Percentiles rank a stretch among this genome's conserved stretches.
phyloP scores from a whole-genome alignment of 2,888 invertebrate species.

The Amphipoea oculea region DNA sequence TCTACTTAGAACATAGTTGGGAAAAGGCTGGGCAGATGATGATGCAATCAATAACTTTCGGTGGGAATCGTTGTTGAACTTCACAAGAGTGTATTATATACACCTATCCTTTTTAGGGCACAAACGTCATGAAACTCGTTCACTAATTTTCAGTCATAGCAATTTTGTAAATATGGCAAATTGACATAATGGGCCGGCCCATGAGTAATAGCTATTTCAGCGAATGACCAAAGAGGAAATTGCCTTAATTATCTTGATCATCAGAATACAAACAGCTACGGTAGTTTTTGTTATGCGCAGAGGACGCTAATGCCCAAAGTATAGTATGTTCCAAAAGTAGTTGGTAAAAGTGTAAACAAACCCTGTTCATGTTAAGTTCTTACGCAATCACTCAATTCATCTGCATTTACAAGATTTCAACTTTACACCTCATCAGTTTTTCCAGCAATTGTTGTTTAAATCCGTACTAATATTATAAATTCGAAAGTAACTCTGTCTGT shows the following conservation, averaged over 20 bases:
- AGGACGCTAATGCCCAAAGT: not conserved
- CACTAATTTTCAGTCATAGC: not conserved
- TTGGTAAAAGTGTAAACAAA: not conserved
- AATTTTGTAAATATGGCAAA: conserved; percentile 19
- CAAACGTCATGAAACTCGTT: not conserved
- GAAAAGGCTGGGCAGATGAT: not conserved
- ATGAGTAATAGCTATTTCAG: conserved; percentile 21
- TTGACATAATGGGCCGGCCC: not conserved
- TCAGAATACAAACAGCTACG: not conserved
- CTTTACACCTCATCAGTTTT: too few relatives aligned
- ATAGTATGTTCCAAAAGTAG: not conserved
- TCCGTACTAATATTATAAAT: too few relatives aligned
- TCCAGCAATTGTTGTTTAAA: too few relatives aligned
- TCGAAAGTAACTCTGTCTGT: too few relatives aligned
- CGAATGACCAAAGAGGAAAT: conserved; percentile 21
- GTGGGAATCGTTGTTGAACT: not conserved
- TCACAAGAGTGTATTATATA: not conserved
- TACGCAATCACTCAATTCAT: not conserved
- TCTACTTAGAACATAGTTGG: not conserved
- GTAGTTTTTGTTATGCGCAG: not conserved
- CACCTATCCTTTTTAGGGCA: not conserved
- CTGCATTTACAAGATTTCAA: too few relatives aligned
- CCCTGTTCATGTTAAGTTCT: not conserved
- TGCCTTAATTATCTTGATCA: conserved; percentile 16
- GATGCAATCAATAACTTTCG: not conserved